Evolutionary conservation across 2,797 vertebrate genomes (phyloP), one percentile per base, ranked within the genome.

Genomic region (Hephaestus fuliginosus): DNA sequence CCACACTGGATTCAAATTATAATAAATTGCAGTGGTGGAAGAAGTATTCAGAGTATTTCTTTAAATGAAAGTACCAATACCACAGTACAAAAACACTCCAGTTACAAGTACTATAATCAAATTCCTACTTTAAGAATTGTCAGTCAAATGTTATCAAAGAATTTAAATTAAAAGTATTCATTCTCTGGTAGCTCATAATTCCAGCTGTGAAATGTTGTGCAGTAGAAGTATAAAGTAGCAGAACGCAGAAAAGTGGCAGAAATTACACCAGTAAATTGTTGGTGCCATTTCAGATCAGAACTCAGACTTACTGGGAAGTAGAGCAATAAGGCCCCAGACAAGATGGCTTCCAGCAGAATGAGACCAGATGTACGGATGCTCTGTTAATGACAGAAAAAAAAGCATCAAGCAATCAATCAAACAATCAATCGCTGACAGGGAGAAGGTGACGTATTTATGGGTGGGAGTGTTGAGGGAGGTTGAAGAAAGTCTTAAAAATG

Each of bases 331-430:
- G 97, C 97, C 69, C 98, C 98, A 85, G 96, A 96, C 85, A 99
- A 95, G 92, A 99, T 97, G 56, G 97, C 93, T 94, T 99, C 98
- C 93, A 99, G 86, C 82, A 99, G 96, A 85, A 99, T 93, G 62
- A 99, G 96, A 49, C 98, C 97, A 15, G 98, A 99, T 62, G 98
- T 96, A 57, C 97, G 96, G 93, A 99, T 97, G 87, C 97, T 98
- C 98, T 99, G 89, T 81, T 89, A 48, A 70, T 22, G 73, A 80
- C 68, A 74, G 43, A 87, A 22, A 86, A n/a, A 64, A 30, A 74
- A 9, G 7, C 53, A 84, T 80, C 13, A 83, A 57, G 71, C 44
- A 53, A 30, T 57, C 22, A 67, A 52, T 52, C 44, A 53, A 30
- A 53, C 22, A 67, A 52, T 52, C 22, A n/a, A 25, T 70, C 30